These are phyloP conservation scores for Pogonognathellus flavescens DNA, from an alignment of 1,140 invertebrate species.

Conservation along the genomic window DNA sequence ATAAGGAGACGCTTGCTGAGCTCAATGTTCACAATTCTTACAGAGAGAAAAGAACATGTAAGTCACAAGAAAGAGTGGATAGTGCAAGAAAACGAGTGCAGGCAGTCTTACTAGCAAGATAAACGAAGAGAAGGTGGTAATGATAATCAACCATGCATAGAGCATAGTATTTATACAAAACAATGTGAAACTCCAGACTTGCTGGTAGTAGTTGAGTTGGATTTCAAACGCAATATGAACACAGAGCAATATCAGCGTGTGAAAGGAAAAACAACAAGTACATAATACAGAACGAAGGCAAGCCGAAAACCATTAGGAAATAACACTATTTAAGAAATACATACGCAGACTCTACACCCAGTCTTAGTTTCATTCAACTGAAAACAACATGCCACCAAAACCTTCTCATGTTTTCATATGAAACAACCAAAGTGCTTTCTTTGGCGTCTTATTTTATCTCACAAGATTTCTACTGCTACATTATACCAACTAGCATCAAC, in stretches of 20 bases:
- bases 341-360: too few relatives aligned
- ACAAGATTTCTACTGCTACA: neutral
- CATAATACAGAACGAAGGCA: neutral
- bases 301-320: constrained; percentile 1
- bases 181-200: constrained; percentile 1
- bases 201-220: neutral
- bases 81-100: neutral
- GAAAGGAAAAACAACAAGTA: neutral
- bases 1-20: neutral
- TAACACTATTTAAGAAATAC: too few relatives aligned
- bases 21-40: neutral
- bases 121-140: constrained; percentile 27
- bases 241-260: constrained; percentile 13
- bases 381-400: too few relatives aligned
- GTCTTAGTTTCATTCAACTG: neutral
- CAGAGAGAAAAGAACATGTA: constrained; percentile 33
- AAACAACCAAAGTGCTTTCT: constrained; percentile 7
- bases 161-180: neutral
- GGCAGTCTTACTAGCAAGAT: neutral
- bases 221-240: constrained; percentile 18
- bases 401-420: neutral
- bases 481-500: too few relatives aligned
- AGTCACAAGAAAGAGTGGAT: neutral
- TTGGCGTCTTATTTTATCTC: neutral
- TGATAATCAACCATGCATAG: constrained; percentile 23